Evolutionary conservation across 1,140 invertebrate species (phyloP), one percentile per base, ranked within the genome.

Genomic region (Drosophila mojavensis): DNA sequence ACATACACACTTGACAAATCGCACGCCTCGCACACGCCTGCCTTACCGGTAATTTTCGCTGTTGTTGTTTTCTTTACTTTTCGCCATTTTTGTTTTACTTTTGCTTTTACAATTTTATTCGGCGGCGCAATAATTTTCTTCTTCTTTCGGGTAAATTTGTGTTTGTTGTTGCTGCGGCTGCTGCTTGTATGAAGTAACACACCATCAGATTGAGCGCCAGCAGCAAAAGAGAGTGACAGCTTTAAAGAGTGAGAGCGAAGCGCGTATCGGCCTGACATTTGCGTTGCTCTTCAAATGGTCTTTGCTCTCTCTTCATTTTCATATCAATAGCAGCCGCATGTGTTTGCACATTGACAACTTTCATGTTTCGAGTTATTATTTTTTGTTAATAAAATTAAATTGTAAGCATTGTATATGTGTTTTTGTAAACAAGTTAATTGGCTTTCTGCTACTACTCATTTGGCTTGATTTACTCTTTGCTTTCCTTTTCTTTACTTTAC

Each of bases 91-190:
- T 89, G 88, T 89, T 70, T 78, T 80, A 64, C 78, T 83, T 88
- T 82, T 81, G 79, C 83, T 80, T 88, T 88, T 83, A 83, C 84
- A 89, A 80, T 84, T 88, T 89, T 67, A 73, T 88, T 88, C 66
- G 75, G 84, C 85, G 83, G 85, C 85, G 85, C 85, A 89, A 90
- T 90, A 89, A 79, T 83, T 86, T 86, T 86, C 83, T 86, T 75
- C 83, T 88, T 86, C 83, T 86, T 81, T 81, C 66, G 39, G 43
- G 17, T 48, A 58, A 20, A 43, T 47, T n/a, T 50, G 41, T 60
- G 48, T 75, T 61, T 75, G 41, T 73, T 43, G 43, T 67, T 75
- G 68, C 65, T 75, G 60, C 47, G 73, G 74, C 30, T 59, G 33
- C 33, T 77, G 74, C 26, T 65, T 56, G 62, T 85, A 75, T 85